Percentiles rank a stretch among this genome's conserved stretches.
phyloP scores from a whole-genome alignment of 2,113 vertebrate species.

The Callipepla squamata region DNA sequence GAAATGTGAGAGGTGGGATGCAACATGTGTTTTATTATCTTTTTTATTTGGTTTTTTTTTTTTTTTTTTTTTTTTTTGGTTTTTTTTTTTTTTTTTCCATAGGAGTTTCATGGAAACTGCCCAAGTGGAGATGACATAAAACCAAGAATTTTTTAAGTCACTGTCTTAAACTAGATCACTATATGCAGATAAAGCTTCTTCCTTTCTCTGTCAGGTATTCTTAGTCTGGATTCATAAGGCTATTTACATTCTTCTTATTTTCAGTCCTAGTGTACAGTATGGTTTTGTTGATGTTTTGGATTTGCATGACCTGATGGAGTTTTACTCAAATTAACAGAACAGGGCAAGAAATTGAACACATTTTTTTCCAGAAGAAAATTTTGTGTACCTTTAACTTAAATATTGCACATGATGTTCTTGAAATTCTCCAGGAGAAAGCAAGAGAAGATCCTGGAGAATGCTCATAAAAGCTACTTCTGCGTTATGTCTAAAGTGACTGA shows the following conservation, averaged over 20 bases:
- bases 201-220: not conserved
- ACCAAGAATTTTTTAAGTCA: not conserved
- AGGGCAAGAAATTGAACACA: not conserved
- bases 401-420: not conserved
- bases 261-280: not conserved
- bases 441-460: rapidly evolving
- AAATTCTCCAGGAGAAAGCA: not conserved
- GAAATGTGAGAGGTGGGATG: not conserved
- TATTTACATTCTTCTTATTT: not conserved
- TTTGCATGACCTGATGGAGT: not conserved
- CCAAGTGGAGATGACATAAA: not conserved
- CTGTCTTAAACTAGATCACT: not conserved
- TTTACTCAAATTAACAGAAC: not conserved
- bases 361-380: not conserved
- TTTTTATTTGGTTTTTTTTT: not conserved
- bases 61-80: not conserved
- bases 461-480: not conserved
- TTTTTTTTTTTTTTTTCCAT: not conserved
- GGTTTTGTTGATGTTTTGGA: not conserved
- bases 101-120: not conserved
- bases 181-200: not conserved
- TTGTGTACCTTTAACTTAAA: not conserved
- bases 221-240: not conserved
- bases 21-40: not conserved
- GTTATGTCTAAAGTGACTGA: not conserved